Evolutionary conservation across 92 coral and sea anemone genomes (phyloP).

Genomic region (Parazoanthus darwini): DNA sequence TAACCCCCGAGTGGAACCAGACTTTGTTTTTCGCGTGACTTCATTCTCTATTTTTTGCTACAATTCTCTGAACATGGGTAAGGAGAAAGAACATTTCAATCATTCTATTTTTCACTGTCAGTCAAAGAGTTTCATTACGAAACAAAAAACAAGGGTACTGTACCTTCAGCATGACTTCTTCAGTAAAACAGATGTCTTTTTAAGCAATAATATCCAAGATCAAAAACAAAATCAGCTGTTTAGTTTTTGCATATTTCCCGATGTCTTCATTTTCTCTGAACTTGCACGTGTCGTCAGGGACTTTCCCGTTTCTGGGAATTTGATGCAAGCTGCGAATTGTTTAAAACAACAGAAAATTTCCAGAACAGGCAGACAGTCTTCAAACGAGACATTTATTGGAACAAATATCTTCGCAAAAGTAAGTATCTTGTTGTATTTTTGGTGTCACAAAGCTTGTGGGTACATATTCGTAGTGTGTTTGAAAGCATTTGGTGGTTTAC

Average conservation of each 20-base stretch:
- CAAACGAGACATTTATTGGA: background rate
- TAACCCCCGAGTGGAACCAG: background rate
- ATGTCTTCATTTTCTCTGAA: background rate
- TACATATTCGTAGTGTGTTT: background rate
- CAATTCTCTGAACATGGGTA: background rate
- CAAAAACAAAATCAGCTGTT: background rate
- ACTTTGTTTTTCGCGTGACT: background rate
- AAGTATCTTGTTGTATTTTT: background rate
- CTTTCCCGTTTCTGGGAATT: conserved; percentile 27
- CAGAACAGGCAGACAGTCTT: background rate
- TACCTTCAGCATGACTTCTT: background rate
- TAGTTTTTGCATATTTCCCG: background rate
- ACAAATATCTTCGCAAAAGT: background rate
- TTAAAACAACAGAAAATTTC: too few species aligned
- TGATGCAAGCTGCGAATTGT: background rate
- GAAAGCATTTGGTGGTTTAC: background rate
- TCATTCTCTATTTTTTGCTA: conserved; percentile 7
- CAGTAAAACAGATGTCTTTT: too few species aligned
- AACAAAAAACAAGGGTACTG: background rate
- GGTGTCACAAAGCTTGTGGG: background rate
- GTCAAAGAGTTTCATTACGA: too few species aligned
- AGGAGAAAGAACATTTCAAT: background rate
- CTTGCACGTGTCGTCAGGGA: conserved; percentile 24
- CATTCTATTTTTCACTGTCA: background rate
- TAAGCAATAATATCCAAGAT: background rate